Conservation (phyloP, 2,797 vertebrate species). For the Antrozous pallidus region DNA sequence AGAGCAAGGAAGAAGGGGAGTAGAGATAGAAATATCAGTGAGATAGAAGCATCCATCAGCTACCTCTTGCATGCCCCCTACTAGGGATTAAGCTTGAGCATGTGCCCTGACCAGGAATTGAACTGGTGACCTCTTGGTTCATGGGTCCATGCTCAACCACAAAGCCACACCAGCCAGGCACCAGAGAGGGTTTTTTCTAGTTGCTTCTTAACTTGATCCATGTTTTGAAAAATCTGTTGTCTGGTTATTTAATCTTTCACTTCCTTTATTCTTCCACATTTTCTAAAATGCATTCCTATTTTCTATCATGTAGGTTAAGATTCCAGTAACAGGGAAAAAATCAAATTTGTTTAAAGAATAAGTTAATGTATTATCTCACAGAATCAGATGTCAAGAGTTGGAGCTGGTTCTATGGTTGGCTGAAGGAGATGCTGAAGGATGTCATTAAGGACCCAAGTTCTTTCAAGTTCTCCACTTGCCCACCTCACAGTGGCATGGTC, state of each 20-base stretch:
- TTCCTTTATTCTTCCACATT: background rate
- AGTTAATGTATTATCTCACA: background rate
- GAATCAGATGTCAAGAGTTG: background rate
- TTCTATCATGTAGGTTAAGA: background rate
- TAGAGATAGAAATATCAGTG: too few species aligned
- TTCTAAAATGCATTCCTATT: background rate
- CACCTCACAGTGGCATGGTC: background rate
- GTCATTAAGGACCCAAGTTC: background rate
- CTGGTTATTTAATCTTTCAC: background rate
- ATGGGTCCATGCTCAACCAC: too few species aligned
- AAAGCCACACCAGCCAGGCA: too few species aligned
- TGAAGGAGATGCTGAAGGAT: background rate
- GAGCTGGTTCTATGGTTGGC: background rate
- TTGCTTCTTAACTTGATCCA: background rate
- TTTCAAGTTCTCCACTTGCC: background rate
- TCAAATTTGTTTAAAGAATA: background rate
- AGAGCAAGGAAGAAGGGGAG: too few species aligned
- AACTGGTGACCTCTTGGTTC: too few species aligned
- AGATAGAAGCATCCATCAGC: too few species aligned
- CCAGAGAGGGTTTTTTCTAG: background rate
- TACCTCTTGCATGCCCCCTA: too few species aligned
- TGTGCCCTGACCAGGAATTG: too few species aligned
- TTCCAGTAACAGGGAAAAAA: background rate
- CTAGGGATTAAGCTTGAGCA: too few species aligned
- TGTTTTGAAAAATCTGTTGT: background rate